These are phyloP conservation scores for Ivindomyrus marchei DNA, from an alignment of 2,113 vertebrate species.

Conservation along the genomic window DNA sequence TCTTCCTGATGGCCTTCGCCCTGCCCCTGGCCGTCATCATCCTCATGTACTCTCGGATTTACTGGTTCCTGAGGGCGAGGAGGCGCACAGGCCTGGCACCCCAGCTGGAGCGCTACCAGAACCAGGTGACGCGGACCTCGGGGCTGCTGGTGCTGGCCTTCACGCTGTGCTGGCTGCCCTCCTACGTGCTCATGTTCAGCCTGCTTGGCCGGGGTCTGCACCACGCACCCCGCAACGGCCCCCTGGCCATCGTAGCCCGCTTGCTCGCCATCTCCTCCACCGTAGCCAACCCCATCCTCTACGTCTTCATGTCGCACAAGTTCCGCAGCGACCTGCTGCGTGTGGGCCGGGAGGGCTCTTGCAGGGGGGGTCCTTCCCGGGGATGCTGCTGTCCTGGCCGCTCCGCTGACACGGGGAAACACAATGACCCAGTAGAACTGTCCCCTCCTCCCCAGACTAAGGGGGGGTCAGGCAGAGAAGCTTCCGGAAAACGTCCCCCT, in stretches of 20 bases:
- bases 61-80: slow-evolving; percentile 51
- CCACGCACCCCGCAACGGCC: slow-evolving; percentile 17
- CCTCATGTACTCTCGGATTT: slow-evolving; percentile 60
- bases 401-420: slow-evolving; percentile 29
- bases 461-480: slow-evolving; percentile 10
- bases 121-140: slow-evolving; percentile 61
- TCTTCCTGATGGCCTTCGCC: slow-evolving; percentile 61
- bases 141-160: slow-evolving; percentile 62
- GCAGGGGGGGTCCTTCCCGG: slow-evolving; percentile 23
- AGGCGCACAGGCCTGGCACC: slow-evolving; percentile 35
- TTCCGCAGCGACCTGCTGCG: slow-evolving; percentile 53
- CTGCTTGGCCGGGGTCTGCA: slow-evolving; percentile 34
- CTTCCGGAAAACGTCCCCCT: neutral
- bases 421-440: slow-evolving; percentile 41
- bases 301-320: slow-evolving; percentile 60
- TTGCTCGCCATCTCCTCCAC: slow-evolving; percentile 55
- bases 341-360: slow-evolving; percentile 36
- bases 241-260: slow-evolving; percentile 47
- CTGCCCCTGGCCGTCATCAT: slow-evolving; percentile 58
- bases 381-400: slow-evolving; percentile 25
- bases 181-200: slow-evolving; percentile 63
- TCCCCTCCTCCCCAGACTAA: slow-evolving; percentile 42
- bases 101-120: slow-evolving; percentile 61
- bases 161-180: slow-evolving; percentile 64
- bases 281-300: slow-evolving; percentile 61